Conservation (phyloP, 2,113 vertebrate genomes). For the Tupaia chinensis region DNA sequence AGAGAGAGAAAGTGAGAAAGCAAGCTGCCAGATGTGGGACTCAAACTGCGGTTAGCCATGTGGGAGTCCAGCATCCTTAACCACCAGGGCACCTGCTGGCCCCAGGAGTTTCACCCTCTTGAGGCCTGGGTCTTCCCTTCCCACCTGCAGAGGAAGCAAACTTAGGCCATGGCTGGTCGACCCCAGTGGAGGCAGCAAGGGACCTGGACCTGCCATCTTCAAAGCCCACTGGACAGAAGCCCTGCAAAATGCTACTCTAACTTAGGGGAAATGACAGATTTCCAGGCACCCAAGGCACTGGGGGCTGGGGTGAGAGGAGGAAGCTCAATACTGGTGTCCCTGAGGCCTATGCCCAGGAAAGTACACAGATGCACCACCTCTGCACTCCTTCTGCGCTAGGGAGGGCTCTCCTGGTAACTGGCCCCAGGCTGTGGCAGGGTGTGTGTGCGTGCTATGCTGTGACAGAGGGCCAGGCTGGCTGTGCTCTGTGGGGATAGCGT, state of each 20-base stretch:
- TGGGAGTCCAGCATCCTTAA: too few relatives aligned
- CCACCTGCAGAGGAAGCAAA: background rate
- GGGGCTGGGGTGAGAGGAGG: background rate
- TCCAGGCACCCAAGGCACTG: background rate
- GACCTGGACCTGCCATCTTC: background rate
- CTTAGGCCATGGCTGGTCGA: background rate
- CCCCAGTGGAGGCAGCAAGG: background rate
- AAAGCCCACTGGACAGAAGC: background rate
- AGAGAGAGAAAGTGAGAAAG: too few relatives aligned
- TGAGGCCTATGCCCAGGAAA: background rate
- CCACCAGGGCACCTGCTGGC: too few relatives aligned
- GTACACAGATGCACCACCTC: background rate
- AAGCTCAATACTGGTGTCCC: background rate
- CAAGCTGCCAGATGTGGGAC: too few relatives aligned
- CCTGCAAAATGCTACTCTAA: background rate
- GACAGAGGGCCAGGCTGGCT: background rate
- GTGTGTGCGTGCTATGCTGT: background rate
- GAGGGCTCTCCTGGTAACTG: background rate
- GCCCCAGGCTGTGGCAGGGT: background rate
- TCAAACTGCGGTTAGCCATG: too few relatives aligned
- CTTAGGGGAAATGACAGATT: background rate
- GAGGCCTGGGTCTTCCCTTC: background rate
- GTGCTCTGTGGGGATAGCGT: background rate
- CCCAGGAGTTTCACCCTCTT: background rate
- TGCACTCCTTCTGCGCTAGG: background rate